Evolutionary conservation across 2,113 vertebrate species (phyloP), one percentile per base, ranked within the genome.

Genomic region (Verasper variegatus): DNA sequence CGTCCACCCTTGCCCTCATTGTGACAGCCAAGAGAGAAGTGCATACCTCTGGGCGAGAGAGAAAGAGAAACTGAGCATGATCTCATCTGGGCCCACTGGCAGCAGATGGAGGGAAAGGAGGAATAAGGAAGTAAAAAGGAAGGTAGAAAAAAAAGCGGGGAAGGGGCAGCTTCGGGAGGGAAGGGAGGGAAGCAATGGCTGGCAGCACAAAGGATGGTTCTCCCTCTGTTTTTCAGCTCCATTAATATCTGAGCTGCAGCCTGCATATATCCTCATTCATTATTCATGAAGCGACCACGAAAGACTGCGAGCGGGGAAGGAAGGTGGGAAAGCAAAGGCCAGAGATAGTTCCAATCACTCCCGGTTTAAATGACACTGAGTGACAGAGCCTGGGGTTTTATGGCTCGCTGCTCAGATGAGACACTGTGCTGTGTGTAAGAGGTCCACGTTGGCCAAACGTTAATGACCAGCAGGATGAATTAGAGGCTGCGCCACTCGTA

Each of bases 321-420:
- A 88, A 88, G 90, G 87, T 82, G 76, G 80, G 92, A 94, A 96
- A 95, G 96, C 95, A 95, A 96, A 97, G 96, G 96, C 96, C 96
- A 97, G 94, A 91, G 82, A 80, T 92, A 94, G 93, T 93, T 95
- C 96, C 96, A 97, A 97, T 98, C 97, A 97, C 97, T 96, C 96
- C 95, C 94, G 94, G 92, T 96, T 95, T 96, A 96, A 96, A 95
- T 97, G 97, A 97, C 97, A 96, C 96, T 95, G 93, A 97, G 96
- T 97, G 97, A 97, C 97, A 97, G 95, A 96, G 95, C 95, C 94
- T 90, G 93, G 94, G 95, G 95, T 96, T 97, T 91, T 95, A 95
- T 94, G 92, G 94, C 78, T 82, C 26, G 4, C 76, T 71, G 80
- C 78, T 84, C 86, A 92, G 82, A 92, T 88, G 71, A 95, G 95